These are phyloP conservation scores for Todiramphus saurophagus DNA, from an alignment of 2,113 vertebrate genomes.

Conservation along the genomic window DNA sequence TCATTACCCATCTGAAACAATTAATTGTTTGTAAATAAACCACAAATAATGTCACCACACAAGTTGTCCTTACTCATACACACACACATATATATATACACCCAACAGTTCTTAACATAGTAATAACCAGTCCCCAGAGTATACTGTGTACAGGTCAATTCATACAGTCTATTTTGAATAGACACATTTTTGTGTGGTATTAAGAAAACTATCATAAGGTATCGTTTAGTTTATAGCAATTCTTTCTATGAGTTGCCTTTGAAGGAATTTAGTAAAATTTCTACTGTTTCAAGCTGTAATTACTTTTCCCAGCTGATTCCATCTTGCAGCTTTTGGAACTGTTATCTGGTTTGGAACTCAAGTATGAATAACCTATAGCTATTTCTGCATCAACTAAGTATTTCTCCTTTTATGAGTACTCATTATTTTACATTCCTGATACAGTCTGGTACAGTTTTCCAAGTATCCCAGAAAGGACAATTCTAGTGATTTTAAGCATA, in stretches of 20 bases:
- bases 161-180: not conserved
- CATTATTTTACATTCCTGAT: not conserved
- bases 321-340: not conserved
- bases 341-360: not conserved
- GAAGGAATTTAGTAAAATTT: not conserved
- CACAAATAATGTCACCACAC: not conserved
- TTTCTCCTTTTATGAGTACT: not conserved
- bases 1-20: constrained; percentile 29
- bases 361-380: not conserved
- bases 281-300: not conserved
- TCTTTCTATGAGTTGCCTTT: not conserved
- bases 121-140: not conserved
- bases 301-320: not conserved
- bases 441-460: not conserved
- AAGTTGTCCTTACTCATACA: not conserved
- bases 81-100: not conserved
- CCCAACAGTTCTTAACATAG: not conserved
- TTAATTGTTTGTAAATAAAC: constrained; percentile 18
- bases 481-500: not conserved
- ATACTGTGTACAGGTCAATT: not conserved
- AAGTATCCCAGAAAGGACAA: not conserved
- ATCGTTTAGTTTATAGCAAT: not conserved
- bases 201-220: not conserved
- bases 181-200: not conserved
- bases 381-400: not conserved